phyloP scores from a whole-genome alignment of 2,113 vertebrate genomes.

The Phasianus colchicus region DNA sequence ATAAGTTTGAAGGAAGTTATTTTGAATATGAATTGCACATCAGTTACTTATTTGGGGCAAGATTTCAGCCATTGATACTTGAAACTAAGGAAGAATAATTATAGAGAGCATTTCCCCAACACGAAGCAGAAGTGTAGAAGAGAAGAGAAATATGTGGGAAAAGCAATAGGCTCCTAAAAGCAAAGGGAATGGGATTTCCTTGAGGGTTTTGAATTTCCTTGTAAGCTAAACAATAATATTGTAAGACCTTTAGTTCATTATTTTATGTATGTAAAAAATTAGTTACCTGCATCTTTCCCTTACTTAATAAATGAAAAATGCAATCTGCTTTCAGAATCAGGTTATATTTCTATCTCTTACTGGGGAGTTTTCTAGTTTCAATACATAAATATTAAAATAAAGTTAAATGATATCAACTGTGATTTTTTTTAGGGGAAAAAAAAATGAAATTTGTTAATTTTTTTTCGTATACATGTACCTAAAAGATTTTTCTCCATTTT shows the following conservation, averaged over 20 bases:
- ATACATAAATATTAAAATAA: neutral
- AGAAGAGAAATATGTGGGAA: neutral
- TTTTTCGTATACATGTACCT: rapidly evolving
- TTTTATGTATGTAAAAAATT: neutral
- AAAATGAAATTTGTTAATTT: neutral
- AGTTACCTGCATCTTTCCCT: neutral
- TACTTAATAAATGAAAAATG: neutral
- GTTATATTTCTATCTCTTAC: rapidly evolving
- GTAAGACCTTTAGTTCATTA: neutral
- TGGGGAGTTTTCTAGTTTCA: neutral
- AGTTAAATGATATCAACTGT: neutral
- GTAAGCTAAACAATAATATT: neutral
- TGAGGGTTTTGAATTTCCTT: neutral
- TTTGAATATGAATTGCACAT: slow-evolving; percentile 47
- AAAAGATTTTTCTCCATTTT: neutral
- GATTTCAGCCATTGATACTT: slow-evolving; percentile 25
- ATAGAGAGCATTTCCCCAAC: neutral
- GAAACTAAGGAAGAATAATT: slow-evolving; percentile 32
- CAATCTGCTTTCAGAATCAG: neutral
- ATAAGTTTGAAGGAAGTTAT: slow-evolving; percentile 26
- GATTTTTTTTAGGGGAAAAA: rapidly evolving
- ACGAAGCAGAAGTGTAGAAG: neutral
- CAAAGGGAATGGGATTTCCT: neutral
- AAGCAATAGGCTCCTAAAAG: neutral
- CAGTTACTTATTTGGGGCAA: slow-evolving; percentile 5